These are phyloP conservation scores for Serranus cabrilla DNA, from an alignment of 2,797 vertebrate species.

Conservation along the genomic window DNA sequence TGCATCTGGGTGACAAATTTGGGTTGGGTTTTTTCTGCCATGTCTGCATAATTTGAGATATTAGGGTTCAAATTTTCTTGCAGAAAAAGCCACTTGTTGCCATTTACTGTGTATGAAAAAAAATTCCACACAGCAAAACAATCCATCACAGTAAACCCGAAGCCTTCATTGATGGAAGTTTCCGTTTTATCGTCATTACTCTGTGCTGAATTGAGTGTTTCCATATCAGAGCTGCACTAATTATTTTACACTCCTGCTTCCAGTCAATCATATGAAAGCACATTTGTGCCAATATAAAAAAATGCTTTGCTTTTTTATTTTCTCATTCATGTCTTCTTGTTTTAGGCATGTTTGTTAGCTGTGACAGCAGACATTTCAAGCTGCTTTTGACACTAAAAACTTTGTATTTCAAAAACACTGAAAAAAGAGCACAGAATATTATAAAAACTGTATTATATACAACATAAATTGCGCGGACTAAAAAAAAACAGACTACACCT, in stretches of 20 bases:
- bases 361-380: slow-evolving; percentile 21
- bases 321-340: slow-evolving; percentile 25
- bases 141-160: slow-evolving; percentile 25
- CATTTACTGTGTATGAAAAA: slow-evolving; percentile 1
- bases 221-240: slow-evolving; percentile 12
- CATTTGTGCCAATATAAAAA: background rate
- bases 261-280: slow-evolving; percentile 7
- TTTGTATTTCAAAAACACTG: slow-evolving; percentile 43
- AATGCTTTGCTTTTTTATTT: slow-evolving; percentile 8
- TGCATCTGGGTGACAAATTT: background rate
- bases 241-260: background rate
- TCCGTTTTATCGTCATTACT: background rate
- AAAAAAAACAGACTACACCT: slow-evolving; percentile 16
- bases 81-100: background rate
- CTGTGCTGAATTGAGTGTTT: slow-evolving; percentile 19
- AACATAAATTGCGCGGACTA: slow-evolving; percentile 49
- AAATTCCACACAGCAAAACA: background rate
- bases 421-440: slow-evolving; percentile 35
- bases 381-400: slow-evolving; percentile 30
- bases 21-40: background rate
- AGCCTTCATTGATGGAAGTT: background rate
- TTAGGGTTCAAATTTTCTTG: background rate
- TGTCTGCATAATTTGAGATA: slow-evolving; percentile 5
- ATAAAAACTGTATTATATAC: slow-evolving; percentile 57
- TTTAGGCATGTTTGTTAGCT: slow-evolving; percentile 15